Evolutionary conservation across 23 tunicate genomes (phyloP).

Genomic region (Ciona savignyi): DNA sequence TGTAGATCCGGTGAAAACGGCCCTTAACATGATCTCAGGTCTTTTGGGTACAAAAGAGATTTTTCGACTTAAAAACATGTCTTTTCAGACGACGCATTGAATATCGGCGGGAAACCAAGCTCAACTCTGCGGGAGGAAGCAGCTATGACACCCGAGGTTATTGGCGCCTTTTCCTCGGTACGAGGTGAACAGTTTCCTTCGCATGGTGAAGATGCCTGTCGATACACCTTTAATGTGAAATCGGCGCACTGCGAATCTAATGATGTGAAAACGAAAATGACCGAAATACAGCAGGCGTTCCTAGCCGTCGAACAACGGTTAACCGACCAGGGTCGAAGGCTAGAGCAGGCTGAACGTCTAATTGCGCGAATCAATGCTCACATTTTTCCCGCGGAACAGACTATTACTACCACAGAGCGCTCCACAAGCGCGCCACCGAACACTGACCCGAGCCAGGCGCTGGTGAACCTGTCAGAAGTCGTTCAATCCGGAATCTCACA

Average conservation of each 20-base stretch:
- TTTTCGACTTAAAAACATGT: no score
- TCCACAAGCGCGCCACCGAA: neutral
- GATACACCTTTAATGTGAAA: neutral
- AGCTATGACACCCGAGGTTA: neutral
- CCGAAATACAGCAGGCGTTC: neutral
- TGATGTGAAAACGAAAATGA: neutral
- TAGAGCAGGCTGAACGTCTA: neutral
- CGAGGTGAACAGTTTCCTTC: neutral
- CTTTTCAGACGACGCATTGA: no score
- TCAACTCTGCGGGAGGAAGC: neutral
- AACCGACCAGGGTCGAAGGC: neutral
- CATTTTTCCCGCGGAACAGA: neutral
- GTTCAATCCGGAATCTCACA: neutral
- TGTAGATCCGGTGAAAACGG: no score
- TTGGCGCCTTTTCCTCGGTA: neutral
- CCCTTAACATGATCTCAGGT: no score
- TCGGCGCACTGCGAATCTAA: neutral
- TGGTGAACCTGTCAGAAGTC: neutral
- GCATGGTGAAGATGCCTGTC: neutral
- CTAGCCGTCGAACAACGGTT: neutral
- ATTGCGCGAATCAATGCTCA: neutral
- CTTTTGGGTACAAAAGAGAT: no score
- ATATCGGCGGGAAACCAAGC: no score
- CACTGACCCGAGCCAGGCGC: neutral
- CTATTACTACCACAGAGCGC: neutral